Base-by-base conservation (phyloP, 1,140 invertebrate species). In the Lysiphlebus fabarum region DNA sequence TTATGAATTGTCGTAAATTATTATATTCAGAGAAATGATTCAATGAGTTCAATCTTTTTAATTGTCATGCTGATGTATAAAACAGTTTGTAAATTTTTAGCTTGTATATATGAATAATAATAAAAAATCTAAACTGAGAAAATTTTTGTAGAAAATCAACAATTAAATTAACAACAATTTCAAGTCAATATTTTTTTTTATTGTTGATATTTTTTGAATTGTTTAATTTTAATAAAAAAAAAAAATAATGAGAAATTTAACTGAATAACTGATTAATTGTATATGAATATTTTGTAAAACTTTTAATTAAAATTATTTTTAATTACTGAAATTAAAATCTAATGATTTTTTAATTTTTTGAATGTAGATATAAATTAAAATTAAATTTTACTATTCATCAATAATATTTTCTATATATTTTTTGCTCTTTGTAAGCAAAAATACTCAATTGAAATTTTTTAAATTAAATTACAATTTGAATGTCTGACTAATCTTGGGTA, bases 381-480 rank as follows among this genome's bases (percentile, higher is more conserved):
- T 40, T 40, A 40, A 1, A 11, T 11, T 11, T 40, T 40, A 8
- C 10, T 40, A 11, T 8, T 40, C 40, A 17, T 33, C 42, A 34
- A 26, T 41, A 57, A 12, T 55, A 60, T 62, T 58, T 63, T 36
- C 59, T 63, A 50, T 49, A 51, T 65, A 59, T 61, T 58, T 67
- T 70, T 65, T 56, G 65, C 60, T 70, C 73, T 77, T 80, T 77
- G 74, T 77, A 78, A 77, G 72, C 76, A 70, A 78, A 78, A 78
- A 80, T 72, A 70, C 71, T 76, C 70, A 72, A 78, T 78, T 76
- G 69, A 65, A 69, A 74, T 66, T 26, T 26, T 73, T 78, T 74
- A 76, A 77, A 77, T 76, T 77, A 68, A 74, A 77, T 77, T 77
- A 75, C 70, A 70, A 62, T 59, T 69, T 65, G 4, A 26, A 26